These are phyloP conservation scores for Laticauda colubrina DNA, from an alignment of 2,113 vertebrate species.

Conservation along the genomic window DNA sequence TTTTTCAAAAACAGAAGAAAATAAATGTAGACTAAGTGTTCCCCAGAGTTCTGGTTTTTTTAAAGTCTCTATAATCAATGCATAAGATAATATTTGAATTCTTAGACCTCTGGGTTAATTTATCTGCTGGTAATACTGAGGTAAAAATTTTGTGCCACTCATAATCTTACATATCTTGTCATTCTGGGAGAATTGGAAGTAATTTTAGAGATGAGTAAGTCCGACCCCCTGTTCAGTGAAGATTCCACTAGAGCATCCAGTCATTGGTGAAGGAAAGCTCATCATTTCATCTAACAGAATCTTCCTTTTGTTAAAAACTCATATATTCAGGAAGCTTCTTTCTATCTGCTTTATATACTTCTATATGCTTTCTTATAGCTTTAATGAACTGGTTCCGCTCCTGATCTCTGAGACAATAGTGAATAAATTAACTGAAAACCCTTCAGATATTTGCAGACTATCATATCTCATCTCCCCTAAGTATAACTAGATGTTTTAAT, in stretches of 20 bases:
- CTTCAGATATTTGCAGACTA: neutral
- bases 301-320: neutral
- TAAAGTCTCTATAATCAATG: neutral
- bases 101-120: neutral
- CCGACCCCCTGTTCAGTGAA: neutral
- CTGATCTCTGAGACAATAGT: neutral
- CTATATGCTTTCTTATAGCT: neutral
- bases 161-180: neutral
- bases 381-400: neutral
- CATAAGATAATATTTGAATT: neutral
- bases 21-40: neutral
- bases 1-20: neutral
- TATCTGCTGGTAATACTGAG: neutral
- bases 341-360: neutral
- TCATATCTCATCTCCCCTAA: neutral
- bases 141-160: neutral
- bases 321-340: neutral
- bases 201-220: neutral
- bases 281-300: neutral
- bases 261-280: neutral
- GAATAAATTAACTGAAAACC: neutral
- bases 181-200: neutral
- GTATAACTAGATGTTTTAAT: neutral
- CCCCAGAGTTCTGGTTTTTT: too few species aligned
- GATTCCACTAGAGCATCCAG: neutral